A percentile compares a stretch with the other conserved stretches of the same genome.
These are phyloP conservation scores for Drosophila punjabiensis DNA, from an alignment of 1,140 invertebrate species.

Conservation along the genomic window DNA sequence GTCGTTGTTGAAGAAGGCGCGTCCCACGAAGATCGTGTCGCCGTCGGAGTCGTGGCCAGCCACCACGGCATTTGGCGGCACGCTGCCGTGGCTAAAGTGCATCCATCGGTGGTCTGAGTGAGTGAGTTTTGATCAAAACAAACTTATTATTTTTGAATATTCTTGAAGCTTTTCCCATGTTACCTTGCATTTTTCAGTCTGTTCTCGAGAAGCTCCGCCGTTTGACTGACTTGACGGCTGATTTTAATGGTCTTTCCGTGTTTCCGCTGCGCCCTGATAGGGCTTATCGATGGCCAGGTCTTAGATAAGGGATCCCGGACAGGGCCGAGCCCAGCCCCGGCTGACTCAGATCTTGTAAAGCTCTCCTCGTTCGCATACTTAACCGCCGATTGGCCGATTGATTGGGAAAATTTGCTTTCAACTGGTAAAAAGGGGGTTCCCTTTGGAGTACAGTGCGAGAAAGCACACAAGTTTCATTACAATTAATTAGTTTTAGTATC, in stretches of 20 bases:
- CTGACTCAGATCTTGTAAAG: conserved; percentile 20
- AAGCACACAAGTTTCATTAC: not conserved
- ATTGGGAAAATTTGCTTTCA: not conserved
- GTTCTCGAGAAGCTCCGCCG: conserved; percentile 17
- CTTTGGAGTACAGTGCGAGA: not conserved
- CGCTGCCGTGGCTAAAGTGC: conserved; percentile 57
- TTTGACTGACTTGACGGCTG: conserved; percentile 9
- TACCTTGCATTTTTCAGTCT: conserved; percentile 85
- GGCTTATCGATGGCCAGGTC: conserved; percentile 89
- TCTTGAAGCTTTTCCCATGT: not conserved
- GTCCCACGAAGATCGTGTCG: conserved; percentile 90
- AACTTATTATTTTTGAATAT: conserved; percentile 7
- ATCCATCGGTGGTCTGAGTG: conserved; percentile 67
- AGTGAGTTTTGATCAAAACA: not conserved
- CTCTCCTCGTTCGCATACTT: not conserved
- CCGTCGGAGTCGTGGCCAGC: conserved; percentile 91
- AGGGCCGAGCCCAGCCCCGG: conserved; percentile 3
- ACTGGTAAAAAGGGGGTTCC: not conserved
- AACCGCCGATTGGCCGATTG: not conserved
- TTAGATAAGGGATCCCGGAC: conserved; percentile 87
- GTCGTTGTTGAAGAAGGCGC: conserved; percentile 90
- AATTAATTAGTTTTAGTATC: not conserved
- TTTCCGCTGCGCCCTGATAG: conserved; percentile 86
- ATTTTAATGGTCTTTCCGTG: conserved; percentile 89
- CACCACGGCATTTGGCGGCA: conserved; percentile 87